phyloP scores from a whole-genome alignment of 2,797 vertebrate genomes.

The Cebuella pygmaea region DNA sequence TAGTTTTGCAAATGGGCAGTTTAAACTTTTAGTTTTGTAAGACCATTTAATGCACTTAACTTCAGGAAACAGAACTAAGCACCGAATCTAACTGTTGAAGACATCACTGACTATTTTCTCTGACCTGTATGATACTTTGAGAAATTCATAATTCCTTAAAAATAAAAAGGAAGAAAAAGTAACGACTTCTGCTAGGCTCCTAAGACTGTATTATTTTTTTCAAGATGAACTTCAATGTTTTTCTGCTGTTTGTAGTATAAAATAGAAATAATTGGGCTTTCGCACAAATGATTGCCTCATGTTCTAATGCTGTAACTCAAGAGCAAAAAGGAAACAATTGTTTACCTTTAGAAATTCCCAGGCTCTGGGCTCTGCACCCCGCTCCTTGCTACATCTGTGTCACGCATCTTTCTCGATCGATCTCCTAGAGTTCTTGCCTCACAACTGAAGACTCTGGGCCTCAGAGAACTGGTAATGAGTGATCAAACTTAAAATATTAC shows the following conservation, averaged over 20 bases:
- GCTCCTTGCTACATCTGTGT: background rate
- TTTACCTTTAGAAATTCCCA: background rate
- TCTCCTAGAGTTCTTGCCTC: background rate
- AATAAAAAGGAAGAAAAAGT: background rate
- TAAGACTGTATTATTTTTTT: slow-evolving; percentile 40
- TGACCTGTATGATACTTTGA: background rate
- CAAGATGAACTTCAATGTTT: slow-evolving; percentile 22
- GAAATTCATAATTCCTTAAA: background rate
- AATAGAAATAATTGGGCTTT: slow-evolving; percentile 26
- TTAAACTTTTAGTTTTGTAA: slow-evolving; percentile 47
- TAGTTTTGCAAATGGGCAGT: background rate
- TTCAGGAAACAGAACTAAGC: background rate
- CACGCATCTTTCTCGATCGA: background rate
- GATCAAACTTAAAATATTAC: background rate
- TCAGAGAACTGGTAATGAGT: background rate
- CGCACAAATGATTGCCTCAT: background rate
- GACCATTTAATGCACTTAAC: background rate
- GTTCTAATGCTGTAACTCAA: background rate
- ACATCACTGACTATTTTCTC: background rate
- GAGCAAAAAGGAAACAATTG: background rate
- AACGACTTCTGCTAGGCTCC: background rate
- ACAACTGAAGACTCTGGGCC: background rate
- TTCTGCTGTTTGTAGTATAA: background rate
- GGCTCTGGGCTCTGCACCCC: background rate
- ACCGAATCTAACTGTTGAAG: background rate